These are phyloP conservation scores for Nothoprocta pentlandii DNA, from an alignment of 2,113 vertebrate genomes.

Conservation along the genomic window DNA sequence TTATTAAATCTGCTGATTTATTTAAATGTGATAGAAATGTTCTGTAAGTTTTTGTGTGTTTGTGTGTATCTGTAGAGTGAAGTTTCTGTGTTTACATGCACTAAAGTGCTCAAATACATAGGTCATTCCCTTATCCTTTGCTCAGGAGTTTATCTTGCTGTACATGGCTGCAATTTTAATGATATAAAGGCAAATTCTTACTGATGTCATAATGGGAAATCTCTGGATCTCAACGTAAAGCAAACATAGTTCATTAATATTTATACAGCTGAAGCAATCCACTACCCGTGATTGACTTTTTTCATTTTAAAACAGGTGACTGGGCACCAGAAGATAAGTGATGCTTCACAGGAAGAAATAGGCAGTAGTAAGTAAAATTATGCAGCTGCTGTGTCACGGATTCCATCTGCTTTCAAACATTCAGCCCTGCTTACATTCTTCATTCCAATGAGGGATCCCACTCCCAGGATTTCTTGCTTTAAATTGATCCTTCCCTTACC, in stretches of 20 bases:
- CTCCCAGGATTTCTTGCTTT: not conserved
- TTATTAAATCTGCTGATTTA: not conserved
- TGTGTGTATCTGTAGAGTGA: not conserved
- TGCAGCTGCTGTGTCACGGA: not conserved
- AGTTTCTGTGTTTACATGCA: not conserved
- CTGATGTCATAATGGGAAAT: not conserved
- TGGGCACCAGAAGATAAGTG: not conserved
- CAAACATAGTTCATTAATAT: not conserved
- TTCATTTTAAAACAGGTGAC: not conserved
- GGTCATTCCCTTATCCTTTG: not conserved
- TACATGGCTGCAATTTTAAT: not conserved
- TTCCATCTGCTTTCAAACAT: not conserved
- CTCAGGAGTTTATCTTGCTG: not conserved
- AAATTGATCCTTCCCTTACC: not conserved
- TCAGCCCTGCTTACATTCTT: not conserved
- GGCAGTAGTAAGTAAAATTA: not conserved
- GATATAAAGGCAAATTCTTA: not conserved
- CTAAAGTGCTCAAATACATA: not conserved
- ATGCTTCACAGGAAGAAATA: not conserved
- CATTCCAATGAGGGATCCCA: fast-evolving
- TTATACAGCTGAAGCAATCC: not conserved
- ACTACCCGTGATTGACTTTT: not conserved
- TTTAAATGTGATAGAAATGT: not conserved
- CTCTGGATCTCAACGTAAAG: not conserved
- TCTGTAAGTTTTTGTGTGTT: not conserved